Conservation (phyloP, 1,140 invertebrate genomes). For the Rhopalosiphum maidis region DNA sequence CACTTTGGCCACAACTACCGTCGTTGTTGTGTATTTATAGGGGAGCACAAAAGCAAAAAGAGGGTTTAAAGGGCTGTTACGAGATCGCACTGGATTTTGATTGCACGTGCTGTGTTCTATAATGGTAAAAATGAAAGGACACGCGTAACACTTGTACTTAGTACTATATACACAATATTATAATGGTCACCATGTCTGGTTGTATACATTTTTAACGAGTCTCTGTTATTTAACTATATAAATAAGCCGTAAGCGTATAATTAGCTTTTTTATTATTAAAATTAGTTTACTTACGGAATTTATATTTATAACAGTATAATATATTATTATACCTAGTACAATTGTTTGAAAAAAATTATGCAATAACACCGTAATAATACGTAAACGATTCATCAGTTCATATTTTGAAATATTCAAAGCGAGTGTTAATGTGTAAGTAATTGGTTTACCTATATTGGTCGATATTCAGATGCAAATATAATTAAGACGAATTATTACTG, state of each 20-base stretch:
- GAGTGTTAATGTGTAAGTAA: background rate
- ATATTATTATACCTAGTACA: background rate
- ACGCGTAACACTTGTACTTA: background rate
- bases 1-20: background rate
- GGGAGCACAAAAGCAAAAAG: conserved; percentile 4
- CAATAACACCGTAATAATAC: background rate
- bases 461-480: background rate
- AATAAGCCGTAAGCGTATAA: background rate
- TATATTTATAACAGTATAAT: background rate
- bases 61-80: background rate
- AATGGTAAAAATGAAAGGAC: background rate
- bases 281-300: background rate
- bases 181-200: background rate
- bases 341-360: background rate
- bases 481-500: background rate
- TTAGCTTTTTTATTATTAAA: background rate
- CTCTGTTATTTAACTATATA: background rate
- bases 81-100: background rate
- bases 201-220: background rate
- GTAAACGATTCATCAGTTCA: background rate
- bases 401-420: background rate
- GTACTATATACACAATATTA: background rate
- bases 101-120: background rate
- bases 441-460: too few relatives aligned
- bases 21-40: background rate